Evolutionary conservation across 2,888 invertebrate genomes (phyloP).

Genomic region (Apotomis capreana): DNA sequence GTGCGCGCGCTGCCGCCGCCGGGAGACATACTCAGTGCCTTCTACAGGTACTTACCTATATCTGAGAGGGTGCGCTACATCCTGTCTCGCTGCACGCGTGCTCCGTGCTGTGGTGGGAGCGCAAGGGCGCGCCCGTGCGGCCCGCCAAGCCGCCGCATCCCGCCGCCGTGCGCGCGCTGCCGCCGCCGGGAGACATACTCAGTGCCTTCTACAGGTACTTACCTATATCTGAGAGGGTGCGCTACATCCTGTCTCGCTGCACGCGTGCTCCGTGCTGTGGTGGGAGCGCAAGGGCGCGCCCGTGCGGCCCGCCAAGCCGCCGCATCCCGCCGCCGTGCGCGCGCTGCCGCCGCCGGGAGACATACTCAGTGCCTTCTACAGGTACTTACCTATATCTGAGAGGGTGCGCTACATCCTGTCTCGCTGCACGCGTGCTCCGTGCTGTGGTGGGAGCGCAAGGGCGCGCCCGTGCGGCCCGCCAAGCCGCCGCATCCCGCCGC

Average conservation of each 20-base stretch:
- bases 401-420: too few relatives aligned
- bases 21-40: conserved; percentile 45
- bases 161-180: conserved; percentile 60
- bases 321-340: conserved; percentile 48
- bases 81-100: too few relatives aligned
- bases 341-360: conserved; percentile 66
- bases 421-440: too few relatives aligned
- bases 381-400: not conserved
- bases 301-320: too few relatives aligned
- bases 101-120: too few relatives aligned
- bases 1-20: conserved; percentile 73
- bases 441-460: conserved; percentile 48
- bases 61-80: too few relatives aligned
- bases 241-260: too few relatives aligned
- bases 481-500: too few relatives aligned
- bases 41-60: conserved; percentile 55
- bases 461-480: conserved; percentile 45
- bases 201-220: conserved; percentile 28
- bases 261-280: too few relatives aligned
- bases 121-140: conserved; percentile 54
- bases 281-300: conserved; percentile 54
- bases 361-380: conserved; percentile 28
- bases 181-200: conserved; percentile 55
- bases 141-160: too few relatives aligned
- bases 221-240: too few relatives aligned